Evolutionary conservation across 2,888 invertebrate species (phyloP), one percentile per base, ranked within the genome.

Genomic region (Andrena haemorrhoa): DNA sequence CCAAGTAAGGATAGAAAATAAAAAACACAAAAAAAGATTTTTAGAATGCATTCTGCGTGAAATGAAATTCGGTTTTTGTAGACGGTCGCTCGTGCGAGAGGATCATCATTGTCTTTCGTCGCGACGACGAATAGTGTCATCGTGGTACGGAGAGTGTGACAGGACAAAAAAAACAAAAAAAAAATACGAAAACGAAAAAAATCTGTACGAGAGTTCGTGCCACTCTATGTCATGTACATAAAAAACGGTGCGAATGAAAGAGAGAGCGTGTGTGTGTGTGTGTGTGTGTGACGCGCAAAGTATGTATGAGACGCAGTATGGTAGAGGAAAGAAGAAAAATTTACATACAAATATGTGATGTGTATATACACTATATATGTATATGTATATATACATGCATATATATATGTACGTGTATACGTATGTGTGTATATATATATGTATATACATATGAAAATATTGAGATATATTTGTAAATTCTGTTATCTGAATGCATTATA

Each of bases 391-490:
- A 51, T 61, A 29, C 5, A 20, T 60, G 31, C 35, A 73, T 20
- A 20, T 49, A 26, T 26, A 33, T 65, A 49, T 29, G 23, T 61
- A 33, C 23, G 26, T 58, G 31, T 56, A 47, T 78, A 74, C 78
- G 66, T 83, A 66, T 75, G 68, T 83, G 79, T 72, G 69, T 77
- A 69, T 78, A 69, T 64, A 75, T 68, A 75, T 83, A 78, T 70
- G 68, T 63, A 63, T 75, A 75, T 75, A 73, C 70, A 75, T 79
- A 87, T 86, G 82, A 73, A 86, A 88, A 90, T 91, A 91, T 89
- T 91, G 92, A 92, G 90, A 93, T 93, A 93, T 92, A 93, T 93
- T 93, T 93, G 93, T 93, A 93, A 92, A 93, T 92, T 93, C 93
- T 93, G 93, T 93, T 92, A 93, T 91, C 90, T 90, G 90, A 92